Base-by-base conservation (phyloP, 1,140 invertebrate species). In the Neelides sp. region DNA sequence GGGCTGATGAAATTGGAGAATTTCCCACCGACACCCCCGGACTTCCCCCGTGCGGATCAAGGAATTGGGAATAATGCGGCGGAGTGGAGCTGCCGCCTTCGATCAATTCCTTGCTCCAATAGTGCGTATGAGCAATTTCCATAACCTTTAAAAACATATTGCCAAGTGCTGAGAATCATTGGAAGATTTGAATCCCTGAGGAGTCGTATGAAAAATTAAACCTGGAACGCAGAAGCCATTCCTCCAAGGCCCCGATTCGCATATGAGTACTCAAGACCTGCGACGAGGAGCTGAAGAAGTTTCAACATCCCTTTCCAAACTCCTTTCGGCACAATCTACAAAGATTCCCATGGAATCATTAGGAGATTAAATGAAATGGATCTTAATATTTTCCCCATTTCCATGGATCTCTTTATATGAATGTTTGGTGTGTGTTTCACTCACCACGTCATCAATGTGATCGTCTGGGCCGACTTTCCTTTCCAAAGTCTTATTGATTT, bases 231-330 rank as follows among this genome's bases (percentile, higher is more conserved):
- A 2, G 90, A 95, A 0, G 94, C 94, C 82, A 97, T 93, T 20
- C 96, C 96, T 45, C 93, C 92, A 0, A 92, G 73, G 0, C 92
- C 91, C 63, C 90, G 90, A 72, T 94, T 96, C 17, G 79, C 76
- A 65, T 87, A 98, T 1, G 90, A 94, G 51, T 83, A 78, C 65
- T 94, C 91, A 47, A 98, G 71, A 8, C 96, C 96, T 62, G 80
- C 78, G 19, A 89, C 78, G 22, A 94, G 79, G 8, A 90, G 83
- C 69, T 85, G 82, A 28, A 97, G 67, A 54, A 94, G 75, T 71
- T 94, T 94, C 24, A 95, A 68, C 79, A 97, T 94, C 17, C 94
- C 95, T 68, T 98, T 98, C 80, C 91, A 98, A 4, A 97, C 80
- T 2, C 80, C 71, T 63, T 85, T 85, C 39, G 82, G 65, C 85